These are phyloP conservation scores for Andricus curvator DNA, from an alignment of 2,888 invertebrate species.

Conservation along the genomic window DNA sequence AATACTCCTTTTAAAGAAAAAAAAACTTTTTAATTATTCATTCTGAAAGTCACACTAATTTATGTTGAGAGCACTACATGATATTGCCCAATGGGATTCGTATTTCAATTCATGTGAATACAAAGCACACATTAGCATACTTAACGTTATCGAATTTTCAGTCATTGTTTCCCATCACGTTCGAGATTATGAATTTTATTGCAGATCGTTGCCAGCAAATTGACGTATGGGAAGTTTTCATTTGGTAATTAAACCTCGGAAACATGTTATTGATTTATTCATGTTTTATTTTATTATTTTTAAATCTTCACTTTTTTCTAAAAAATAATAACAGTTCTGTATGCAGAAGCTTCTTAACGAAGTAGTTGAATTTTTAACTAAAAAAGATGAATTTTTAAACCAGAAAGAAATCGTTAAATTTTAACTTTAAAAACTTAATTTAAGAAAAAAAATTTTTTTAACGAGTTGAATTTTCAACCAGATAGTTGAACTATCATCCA, in stretches of 20 bases:
- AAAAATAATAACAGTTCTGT: too few relatives aligned
- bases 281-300: too few relatives aligned
- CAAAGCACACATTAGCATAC: constrained; percentile 20
- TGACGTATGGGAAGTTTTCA: neutral
- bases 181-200: constrained; percentile 25
- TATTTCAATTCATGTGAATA: constrained; percentile 18
- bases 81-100: constrained; percentile 1
- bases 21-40: neutral
- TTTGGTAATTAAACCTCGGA: neutral
- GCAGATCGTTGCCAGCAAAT: neutral
- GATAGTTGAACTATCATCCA: too few relatives aligned
- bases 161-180: constrained; percentile 24
- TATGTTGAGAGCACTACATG: neutral
- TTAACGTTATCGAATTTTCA: constrained; percentile 16
- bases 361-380: too few relatives aligned
- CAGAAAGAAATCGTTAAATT: too few relatives aligned
- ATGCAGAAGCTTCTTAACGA: too few relatives aligned
- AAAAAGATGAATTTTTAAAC: too few relatives aligned
- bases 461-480: too few relatives aligned
- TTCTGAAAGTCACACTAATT: neutral
- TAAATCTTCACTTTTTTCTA: too few relatives aligned
- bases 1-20: too few relatives aligned
- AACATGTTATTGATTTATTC: neutral
- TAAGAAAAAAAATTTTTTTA: too few relatives aligned
- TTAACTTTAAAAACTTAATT: too few relatives aligned